These are phyloP conservation scores for Camponotus pennsylvanicus DNA, from an alignment of 1,140 invertebrate species.

Conservation along the genomic window DNA sequence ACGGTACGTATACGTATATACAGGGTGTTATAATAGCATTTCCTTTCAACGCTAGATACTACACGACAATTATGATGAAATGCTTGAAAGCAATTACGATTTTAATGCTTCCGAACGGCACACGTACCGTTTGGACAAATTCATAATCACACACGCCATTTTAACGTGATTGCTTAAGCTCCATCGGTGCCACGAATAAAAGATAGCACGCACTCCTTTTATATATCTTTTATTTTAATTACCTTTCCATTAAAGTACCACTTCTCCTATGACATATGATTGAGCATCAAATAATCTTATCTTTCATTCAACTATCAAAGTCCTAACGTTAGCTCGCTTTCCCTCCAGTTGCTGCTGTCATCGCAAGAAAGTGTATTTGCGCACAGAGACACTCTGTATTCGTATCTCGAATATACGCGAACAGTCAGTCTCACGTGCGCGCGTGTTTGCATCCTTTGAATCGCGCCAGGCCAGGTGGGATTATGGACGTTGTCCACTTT, in stretches of 20 bases:
- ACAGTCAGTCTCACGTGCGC: slow-evolving; percentile 12
- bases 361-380: slow-evolving; percentile 30
- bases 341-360: neutral
- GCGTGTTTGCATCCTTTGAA: slow-evolving; percentile 70
- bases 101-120: neutral
- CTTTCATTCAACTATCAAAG: neutral
- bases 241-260: too few relatives aligned
- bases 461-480: slow-evolving; percentile 52
- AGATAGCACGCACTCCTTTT: too few relatives aligned
- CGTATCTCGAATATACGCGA: slow-evolving; percentile 8
- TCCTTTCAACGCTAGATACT: slow-evolving; percentile 38
- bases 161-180: neutral
- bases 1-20: neutral
- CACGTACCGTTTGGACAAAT: neutral
- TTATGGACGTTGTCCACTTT: slow-evolving; percentile 78
- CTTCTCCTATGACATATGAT: neutral
- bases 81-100: slow-evolving; percentile 4
- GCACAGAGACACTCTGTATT: slow-evolving; percentile 10
- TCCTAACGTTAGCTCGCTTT: neutral
- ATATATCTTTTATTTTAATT: too few relatives aligned
- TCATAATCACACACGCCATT: neutral
- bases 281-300: neutral
- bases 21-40: slow-evolving; percentile 46
- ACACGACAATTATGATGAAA: slow-evolving; percentile 31
- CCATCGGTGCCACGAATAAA: too few relatives aligned